Conservation (phyloP, 2,888 invertebrate species). For the Pristionchus exspectatus region DNA sequence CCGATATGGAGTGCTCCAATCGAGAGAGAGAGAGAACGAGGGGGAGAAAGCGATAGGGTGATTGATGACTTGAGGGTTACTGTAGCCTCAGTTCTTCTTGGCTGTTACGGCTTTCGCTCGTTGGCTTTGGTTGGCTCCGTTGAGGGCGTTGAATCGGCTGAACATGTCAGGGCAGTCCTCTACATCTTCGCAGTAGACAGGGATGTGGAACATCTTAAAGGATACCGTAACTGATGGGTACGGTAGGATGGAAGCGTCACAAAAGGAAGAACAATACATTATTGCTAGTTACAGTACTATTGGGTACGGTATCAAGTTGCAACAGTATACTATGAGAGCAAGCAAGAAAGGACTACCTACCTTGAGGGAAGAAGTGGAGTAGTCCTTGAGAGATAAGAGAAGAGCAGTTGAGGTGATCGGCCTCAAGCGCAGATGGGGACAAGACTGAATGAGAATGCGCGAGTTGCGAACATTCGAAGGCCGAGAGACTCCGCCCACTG, state of each 20-base stretch:
- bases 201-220: slow-evolving; percentile 53
- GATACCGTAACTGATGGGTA: background rate
- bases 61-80: background rate
- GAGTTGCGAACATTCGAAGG: slow-evolving; percentile 39
- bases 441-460: slow-evolving; percentile 38
- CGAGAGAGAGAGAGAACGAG: background rate
- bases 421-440: background rate
- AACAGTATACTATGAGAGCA: background rate
- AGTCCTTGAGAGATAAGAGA: background rate
- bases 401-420: slow-evolving; percentile 12
- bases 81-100: slow-evolving; percentile 12
- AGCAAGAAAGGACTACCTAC: slow-evolving; percentile 16
- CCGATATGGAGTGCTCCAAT: slow-evolving; percentile 29
- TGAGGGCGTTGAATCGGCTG: background rate
- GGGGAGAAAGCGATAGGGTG: background rate
- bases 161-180: background rate
- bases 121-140: background rate
- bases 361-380: background rate
- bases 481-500: slow-evolving; percentile 22
- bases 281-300: background rate
- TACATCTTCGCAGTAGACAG: slow-evolving; percentile 43
- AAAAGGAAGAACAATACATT: background rate
- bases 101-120: background rate
- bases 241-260: background rate
- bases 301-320: background rate